These are phyloP conservation scores for Anodontia alba DNA, from an alignment of 2,888 invertebrate species.

Conservation along the genomic window DNA sequence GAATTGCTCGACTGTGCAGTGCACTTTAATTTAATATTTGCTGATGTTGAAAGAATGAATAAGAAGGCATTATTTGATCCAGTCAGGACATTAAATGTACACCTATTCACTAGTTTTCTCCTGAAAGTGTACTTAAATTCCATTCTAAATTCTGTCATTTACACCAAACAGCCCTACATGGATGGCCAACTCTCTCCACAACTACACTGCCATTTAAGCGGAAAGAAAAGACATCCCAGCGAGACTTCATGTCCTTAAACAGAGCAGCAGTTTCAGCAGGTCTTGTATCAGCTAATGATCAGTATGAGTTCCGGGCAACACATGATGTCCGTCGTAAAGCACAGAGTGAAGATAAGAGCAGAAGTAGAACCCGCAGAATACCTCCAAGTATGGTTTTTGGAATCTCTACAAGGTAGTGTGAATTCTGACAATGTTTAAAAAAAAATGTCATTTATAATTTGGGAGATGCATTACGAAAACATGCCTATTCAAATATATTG, in stretches of 20 bases:
- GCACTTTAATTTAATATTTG: too few species aligned
- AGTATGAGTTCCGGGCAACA: conserved; percentile 81
- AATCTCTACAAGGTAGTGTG: conserved; percentile 78
- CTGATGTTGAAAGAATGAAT: too few species aligned
- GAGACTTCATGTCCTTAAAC: conserved; percentile 83
- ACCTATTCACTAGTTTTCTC: too few species aligned
- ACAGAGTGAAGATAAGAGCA: conserved; percentile 70
- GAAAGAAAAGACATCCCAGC: conserved; percentile 64
- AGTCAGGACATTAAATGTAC: too few species aligned
- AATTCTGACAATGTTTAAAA: too few species aligned
- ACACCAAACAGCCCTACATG: conserved; percentile 79
- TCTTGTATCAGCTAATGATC: conserved; percentile 79
- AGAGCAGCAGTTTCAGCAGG: conserved; percentile 81
- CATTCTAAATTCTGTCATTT: too few species aligned
- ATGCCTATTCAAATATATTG: too few species aligned
- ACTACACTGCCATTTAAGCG: conserved; percentile 69
- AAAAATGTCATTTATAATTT: too few species aligned
- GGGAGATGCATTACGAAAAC: too few species aligned
- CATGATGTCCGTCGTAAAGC: conserved; percentile 80
- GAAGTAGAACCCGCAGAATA: conserved; percentile 71
- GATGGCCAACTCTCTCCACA: conserved; percentile 69
- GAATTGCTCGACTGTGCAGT: too few species aligned
- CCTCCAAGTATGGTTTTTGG: conserved; percentile 83
- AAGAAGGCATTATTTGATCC: too few species aligned
- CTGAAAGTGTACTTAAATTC: too few species aligned